A percentile compares a stretch with the other conserved stretches of the same genome.
Evolutionary conservation across 2,797 vertebrate species (phyloP).

Genomic region (Notamacropus eugenii): DNA sequence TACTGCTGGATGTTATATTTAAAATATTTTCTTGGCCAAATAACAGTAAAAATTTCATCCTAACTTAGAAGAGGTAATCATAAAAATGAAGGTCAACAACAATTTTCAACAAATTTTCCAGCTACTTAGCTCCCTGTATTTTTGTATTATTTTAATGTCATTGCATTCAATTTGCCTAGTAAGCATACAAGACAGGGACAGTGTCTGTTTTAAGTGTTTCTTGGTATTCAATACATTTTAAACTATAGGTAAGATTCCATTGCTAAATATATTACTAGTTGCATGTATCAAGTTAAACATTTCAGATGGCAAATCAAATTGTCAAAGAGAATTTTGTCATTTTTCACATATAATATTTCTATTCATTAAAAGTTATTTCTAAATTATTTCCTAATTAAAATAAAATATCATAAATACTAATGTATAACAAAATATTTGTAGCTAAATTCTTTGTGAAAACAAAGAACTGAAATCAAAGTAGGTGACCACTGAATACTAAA

Average conservation of each 20-base stretch:
- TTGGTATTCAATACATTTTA: conserved; percentile 7
- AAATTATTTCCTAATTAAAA: background rate
- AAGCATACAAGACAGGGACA: background rate
- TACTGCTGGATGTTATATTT: background rate
- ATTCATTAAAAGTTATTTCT: background rate
- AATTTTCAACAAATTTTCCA: background rate
- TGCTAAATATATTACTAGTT: background rate
- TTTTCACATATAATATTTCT: background rate
- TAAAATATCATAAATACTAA: background rate
- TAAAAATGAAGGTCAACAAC: background rate
- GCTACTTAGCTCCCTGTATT: background rate
- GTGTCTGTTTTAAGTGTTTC: background rate
- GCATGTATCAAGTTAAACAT: background rate
- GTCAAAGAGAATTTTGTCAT: background rate
- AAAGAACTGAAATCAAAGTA: background rate
- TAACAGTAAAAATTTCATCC: background rate
- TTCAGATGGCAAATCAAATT: background rate
- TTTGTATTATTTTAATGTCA: background rate
- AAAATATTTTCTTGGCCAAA: conserved; percentile 9
- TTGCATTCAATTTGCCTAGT: background rate
- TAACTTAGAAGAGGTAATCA: background rate
- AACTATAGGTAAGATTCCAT: background rate
- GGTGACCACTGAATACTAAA: background rate
- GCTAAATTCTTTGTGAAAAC: background rate
- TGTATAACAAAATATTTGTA: background rate